Conservation (phyloP, 2,113 vertebrate genomes). For the Balaeniceps rex region DNA sequence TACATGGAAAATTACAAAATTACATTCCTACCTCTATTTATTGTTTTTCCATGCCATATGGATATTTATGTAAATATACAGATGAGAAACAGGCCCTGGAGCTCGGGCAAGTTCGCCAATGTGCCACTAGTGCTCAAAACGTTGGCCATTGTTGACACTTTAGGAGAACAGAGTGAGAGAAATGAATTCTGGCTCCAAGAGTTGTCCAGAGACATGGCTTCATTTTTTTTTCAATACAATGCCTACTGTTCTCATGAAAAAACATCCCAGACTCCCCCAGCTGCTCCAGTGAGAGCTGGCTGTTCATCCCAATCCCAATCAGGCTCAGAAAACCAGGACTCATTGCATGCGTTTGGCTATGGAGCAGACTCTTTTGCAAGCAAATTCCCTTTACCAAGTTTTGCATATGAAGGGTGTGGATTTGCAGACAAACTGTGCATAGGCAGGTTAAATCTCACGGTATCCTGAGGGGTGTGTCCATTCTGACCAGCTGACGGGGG, state of each 20-base stretch:
- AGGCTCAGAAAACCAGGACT: not conserved
- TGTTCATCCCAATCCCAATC: not conserved
- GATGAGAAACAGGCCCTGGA: conserved; percentile 41
- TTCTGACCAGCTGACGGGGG: not conserved
- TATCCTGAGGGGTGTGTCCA: not conserved
- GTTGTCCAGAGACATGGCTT: not conserved
- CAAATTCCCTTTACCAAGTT: not conserved
- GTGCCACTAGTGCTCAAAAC: conserved; percentile 20
- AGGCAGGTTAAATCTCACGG: not conserved
- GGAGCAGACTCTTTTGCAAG: not conserved
- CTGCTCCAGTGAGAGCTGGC: not conserved
- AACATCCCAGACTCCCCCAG: not conserved
- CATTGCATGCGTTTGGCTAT: rapidly evolving
- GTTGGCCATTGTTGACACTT: conserved; percentile 31
- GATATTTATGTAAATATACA: conserved; percentile 71
- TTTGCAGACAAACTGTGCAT: not conserved
- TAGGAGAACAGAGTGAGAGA: conserved; percentile 9
- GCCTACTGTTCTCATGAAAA: not conserved
- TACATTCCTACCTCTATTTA: conserved; percentile 27
- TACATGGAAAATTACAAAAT: conserved; percentile 4
- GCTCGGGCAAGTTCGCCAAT: conserved; percentile 19
- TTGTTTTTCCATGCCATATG: conserved; percentile 42
- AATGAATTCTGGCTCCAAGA: conserved; percentile 17
- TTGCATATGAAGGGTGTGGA: not conserved
- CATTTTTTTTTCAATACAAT: not conserved